Conservation (phyloP, 2,888 invertebrate species). For the Neria commutata region DNA sequence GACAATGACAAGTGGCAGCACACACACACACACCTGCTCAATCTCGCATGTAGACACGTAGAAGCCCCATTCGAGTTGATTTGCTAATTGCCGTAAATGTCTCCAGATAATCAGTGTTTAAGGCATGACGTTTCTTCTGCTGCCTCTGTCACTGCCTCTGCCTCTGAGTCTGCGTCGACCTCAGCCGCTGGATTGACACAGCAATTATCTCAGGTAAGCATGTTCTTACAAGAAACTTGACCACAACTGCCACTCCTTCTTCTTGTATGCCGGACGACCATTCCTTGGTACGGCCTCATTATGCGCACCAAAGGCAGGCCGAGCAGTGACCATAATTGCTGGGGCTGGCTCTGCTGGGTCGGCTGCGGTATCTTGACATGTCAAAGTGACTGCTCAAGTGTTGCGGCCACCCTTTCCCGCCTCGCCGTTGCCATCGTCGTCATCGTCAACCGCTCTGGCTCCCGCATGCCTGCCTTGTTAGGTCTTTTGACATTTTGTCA, state of each 20-base stretch:
- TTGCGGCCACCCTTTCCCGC: not conserved
- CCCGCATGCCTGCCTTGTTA: too few relatives aligned
- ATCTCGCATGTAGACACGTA: too few relatives aligned
- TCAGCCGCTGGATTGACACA: slow-evolving; percentile 10
- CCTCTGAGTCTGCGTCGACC: not conserved
- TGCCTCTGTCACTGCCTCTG: not conserved
- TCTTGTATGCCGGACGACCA: too few relatives aligned
- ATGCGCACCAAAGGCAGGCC: too few relatives aligned
- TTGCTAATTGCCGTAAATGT: slow-evolving; percentile 60
- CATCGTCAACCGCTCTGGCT: too few relatives aligned
- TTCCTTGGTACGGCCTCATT: too few relatives aligned
- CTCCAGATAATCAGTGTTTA: slow-evolving; percentile 59
- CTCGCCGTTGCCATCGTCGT: too few relatives aligned
- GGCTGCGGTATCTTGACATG: slow-evolving; percentile 38
- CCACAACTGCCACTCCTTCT: too few relatives aligned
- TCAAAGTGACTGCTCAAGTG: slow-evolving; percentile 27
- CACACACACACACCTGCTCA: too few relatives aligned
- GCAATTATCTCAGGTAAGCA: slow-evolving; percentile 22
- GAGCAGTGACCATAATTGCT: slow-evolving; percentile 5
- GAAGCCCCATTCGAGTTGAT: slow-evolving; percentile 49
- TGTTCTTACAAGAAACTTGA: slow-evolving; percentile 26
- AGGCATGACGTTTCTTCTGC: slow-evolving; percentile 42
- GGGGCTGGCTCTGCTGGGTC: not conserved
- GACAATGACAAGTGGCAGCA: too few relatives aligned
- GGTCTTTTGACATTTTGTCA: slow-evolving; percentile 24